Evolutionary conservation across 2,888 invertebrate species (phyloP), one percentile per base, ranked within the genome.

Genomic region (Apoda limacodes): DNA sequence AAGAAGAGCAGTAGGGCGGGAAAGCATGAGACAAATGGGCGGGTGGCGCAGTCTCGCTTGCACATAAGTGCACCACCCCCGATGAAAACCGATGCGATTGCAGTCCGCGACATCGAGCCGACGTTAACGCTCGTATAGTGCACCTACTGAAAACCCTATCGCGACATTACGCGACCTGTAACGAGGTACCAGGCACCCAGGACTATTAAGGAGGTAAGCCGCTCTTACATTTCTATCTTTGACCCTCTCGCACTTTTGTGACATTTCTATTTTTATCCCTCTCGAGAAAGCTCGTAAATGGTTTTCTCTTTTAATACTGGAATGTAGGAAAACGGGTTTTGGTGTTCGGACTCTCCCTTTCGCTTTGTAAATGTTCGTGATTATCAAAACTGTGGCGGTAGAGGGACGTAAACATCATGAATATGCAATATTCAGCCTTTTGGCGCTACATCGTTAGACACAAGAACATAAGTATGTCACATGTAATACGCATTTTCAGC

Each of bases 1-100:
- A 59, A 48, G 45, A 51, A 49, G 58, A 64, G 57, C 60, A 65
- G 55, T 68, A 74, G 74, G 76, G 80, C 76, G 76, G 71, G 72
- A 78, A 78, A 71, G 69, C 68, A 72, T 63, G 60, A 66, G 66
- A 68, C 61, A 57, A 69, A 68, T 72, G 78, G 80, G 82, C 76
- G 76, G 80, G 81, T 72, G 68, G 44, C 68, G 75, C 74, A 74
- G 74, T 80, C 76, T 76, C 76, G 70, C 78, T 80, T 76, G 75
- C 76, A 72, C 72, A 63, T 48, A 55, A 42, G 59, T 75, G 75
- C 75, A 72, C 76, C 74, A 71, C 75, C 80, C 76, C 70, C 62
- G 54, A 43, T 48, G 54, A 54, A 60, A 50, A 53, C 51, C 55
- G 59, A 53, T 57, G 66, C 61, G 61, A 55, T 56, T 69, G 67